A percentile compares a stretch with the other conserved stretches of the same genome.
These are phyloP conservation scores for Geococcyx californianus DNA, from an alignment of 2,113 vertebrate species.

Conservation along the genomic window DNA sequence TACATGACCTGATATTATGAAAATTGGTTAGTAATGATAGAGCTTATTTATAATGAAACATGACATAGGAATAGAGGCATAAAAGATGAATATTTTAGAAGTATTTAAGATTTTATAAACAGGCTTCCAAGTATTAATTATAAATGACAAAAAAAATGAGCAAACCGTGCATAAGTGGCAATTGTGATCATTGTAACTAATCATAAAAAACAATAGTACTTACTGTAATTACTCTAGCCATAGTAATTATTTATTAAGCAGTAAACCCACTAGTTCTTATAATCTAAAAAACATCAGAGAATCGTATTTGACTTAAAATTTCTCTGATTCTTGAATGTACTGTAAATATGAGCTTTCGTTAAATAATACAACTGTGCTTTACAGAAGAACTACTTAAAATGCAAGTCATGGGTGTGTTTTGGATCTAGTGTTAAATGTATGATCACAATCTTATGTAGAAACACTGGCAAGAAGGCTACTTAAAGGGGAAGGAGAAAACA, in stretches of 20 bases:
- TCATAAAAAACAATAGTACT: not conserved
- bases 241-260: not conserved
- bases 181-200: not conserved
- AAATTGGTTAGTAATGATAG: not conserved
- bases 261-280: not conserved
- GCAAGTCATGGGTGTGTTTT: not conserved
- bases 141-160: not conserved
- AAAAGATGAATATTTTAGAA: not conserved
- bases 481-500: not conserved
- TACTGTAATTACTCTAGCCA: not conserved
- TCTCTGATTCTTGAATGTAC: not conserved
- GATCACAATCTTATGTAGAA: not conserved
- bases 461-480: not conserved
- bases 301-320: not conserved
- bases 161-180: not conserved
- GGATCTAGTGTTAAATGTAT: not conserved
- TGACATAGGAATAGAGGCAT: not conserved
- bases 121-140: not conserved
- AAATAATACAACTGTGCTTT: not conserved
- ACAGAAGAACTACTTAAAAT: not conserved
- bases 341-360: not conserved
- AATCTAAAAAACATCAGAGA: not conserved
- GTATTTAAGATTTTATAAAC: not conserved
- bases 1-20: not conserved
- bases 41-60: not conserved